Evolutionary conservation across 2,888 invertebrate genomes (phyloP).

Genomic region (Ennomos erosarius): DNA sequence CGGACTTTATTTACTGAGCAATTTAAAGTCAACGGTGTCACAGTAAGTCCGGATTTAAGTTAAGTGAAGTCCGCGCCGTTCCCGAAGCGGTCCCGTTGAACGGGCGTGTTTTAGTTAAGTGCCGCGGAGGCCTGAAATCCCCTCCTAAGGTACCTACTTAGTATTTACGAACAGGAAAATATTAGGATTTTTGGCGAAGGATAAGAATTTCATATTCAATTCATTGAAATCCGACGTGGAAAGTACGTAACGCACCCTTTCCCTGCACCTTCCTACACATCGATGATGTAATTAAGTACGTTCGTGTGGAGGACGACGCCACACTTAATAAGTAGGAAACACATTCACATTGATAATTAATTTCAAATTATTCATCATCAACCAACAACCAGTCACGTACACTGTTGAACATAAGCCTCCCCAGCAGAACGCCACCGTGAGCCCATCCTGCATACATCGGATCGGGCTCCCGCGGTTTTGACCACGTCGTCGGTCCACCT

Average conservation of each 20-base stretch:
- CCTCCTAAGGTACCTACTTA: conserved; percentile 37
- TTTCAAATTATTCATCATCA: too few relatives aligned
- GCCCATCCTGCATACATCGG: too few relatives aligned
- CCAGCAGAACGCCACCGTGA: too few relatives aligned
- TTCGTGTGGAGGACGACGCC: too few relatives aligned
- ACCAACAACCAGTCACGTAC: too few relatives aligned
- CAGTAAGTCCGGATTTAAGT: conserved; percentile 49
- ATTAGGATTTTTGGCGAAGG: conserved; percentile 29
- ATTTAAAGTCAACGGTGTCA: conserved; percentile 41
- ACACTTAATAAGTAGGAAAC: too few relatives aligned
- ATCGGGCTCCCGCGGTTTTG: too few relatives aligned
- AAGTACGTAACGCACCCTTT: neutral
- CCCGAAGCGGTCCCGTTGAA: conserved; percentile 53
- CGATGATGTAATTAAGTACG: too few relatives aligned
- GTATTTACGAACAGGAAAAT: conserved; percentile 40
- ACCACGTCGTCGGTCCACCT: too few relatives aligned
- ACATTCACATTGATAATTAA: too few relatives aligned
- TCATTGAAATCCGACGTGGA: conserved; percentile 6
- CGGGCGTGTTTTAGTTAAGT: conserved; percentile 57
- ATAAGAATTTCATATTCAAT: conserved; percentile 22
- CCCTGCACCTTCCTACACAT: too few relatives aligned
- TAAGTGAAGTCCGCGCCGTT: conserved; percentile 51
- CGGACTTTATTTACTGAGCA: conserved; percentile 11
- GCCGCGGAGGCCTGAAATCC: conserved; percentile 46
- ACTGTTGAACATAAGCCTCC: too few relatives aligned